Base-by-base conservation (phyloP, 2,113 vertebrate genomes). In the Riparia riparia region DNA sequence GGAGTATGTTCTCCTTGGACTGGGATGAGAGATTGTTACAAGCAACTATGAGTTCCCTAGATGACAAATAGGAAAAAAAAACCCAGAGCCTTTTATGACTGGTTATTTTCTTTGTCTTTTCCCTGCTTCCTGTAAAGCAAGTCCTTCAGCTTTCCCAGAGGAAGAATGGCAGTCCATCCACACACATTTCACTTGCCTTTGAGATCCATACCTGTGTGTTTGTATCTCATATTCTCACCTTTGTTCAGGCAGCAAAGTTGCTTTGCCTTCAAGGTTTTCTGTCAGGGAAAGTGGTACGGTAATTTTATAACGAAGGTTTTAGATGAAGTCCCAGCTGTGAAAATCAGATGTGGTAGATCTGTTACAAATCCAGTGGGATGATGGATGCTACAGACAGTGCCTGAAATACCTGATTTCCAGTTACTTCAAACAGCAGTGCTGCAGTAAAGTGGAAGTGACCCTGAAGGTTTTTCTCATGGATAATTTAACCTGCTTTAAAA, bases 181-280 rank as follows among this genome's bases (percentile, higher is more conserved):
- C 4, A 2, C 0, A 0, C 7, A 3, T 54, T 70, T 47, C 44
- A 28, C 14, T 51, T 34, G 34, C 26, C 5, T 21, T 24, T 58
- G 37, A 37, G 63, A 15, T 49, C n/a, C 37, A 17, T 60, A 6
- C 17, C 19, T 4, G 13, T 5, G 10, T 14, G 22, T 82, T 47
- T 31, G 1, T 56, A 7, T 53, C 1, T 4, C 2, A 0, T 18
- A 3, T 57, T 79, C 24, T 1, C 45, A 41, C n/a, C 15, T 56
- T 76, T 51, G 31, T 69, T 84, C 51, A n/a, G 31, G 7, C 7
- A 10, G 12, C 5, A 4, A 47, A 18, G 13, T 86, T 39, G 32
- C 28, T 89, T 92, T 74, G 41, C 47, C 47, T 78, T 74, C 14
- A 13, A 44, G 12, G 6, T 53, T 32, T 82, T 63, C 58, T 73